A percentile compares a stretch with the other conserved stretches of the same genome.
Conservation (phyloP, 1,140 invertebrate genomes). For the Radopholus similis region DNA sequence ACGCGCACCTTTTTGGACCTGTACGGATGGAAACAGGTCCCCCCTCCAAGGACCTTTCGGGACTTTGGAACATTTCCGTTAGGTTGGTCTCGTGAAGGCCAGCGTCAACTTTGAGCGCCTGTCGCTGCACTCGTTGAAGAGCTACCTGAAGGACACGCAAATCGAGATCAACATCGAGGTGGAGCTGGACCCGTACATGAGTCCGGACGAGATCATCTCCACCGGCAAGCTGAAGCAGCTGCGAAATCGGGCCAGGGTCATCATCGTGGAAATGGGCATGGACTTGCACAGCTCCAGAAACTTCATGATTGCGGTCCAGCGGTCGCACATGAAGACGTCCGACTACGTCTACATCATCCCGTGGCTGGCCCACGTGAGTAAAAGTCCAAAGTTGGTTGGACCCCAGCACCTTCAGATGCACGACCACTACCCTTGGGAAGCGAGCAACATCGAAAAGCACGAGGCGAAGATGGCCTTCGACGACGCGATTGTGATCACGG, state of each 20-base stretch:
- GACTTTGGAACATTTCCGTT: background rate
- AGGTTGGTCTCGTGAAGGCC: constrained; percentile 49
- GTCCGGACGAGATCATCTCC: constrained; percentile 54
- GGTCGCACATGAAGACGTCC: constrained; percentile 43
- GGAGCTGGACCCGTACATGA: constrained; percentile 52
- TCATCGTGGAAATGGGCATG: constrained; percentile 52
- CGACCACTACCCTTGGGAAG: constrained; percentile 60
- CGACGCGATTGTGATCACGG: constrained; percentile 57
- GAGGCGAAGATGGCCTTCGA: constrained; percentile 55
- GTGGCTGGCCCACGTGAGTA: constrained; percentile 56
- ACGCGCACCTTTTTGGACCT: constrained; percentile 50
- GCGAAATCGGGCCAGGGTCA: constrained; percentile 43
- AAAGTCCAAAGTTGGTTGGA: background rate
- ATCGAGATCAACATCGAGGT: constrained; percentile 51
- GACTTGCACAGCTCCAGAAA: constrained; percentile 49
- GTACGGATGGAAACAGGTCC: constrained; percentile 56
- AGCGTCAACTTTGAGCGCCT: constrained; percentile 47
- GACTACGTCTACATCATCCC: constrained; percentile 58
- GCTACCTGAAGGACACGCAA: constrained; percentile 50
- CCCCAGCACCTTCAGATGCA: constrained; percentile 31
- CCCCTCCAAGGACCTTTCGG: background rate
- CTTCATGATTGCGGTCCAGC: constrained; percentile 53
- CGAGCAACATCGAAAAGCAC: constrained; percentile 53
- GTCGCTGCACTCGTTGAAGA: constrained; percentile 51
- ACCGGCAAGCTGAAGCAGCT: constrained; percentile 50